phyloP scores from a whole-genome alignment of 2,888 invertebrate genomes.

The Leucophora obtusa region DNA sequence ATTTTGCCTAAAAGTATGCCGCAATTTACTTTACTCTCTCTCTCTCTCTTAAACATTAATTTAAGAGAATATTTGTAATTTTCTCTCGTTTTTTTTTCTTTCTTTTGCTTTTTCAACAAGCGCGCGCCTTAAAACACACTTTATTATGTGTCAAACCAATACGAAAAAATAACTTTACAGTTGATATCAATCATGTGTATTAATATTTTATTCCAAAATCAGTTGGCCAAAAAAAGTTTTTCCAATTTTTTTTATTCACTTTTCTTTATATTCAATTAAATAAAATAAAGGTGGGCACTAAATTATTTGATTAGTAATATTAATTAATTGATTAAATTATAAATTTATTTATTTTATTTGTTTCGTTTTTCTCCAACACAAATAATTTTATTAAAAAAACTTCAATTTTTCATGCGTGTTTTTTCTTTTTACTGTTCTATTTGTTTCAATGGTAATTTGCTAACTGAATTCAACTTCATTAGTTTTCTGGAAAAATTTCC shows the following conservation, averaged over 20 bases:
- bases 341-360: not conserved
- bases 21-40: not conserved
- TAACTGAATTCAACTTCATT: conserved; percentile 75
- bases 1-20: conserved; percentile 27
- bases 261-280: conserved; percentile 6
- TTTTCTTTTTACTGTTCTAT: conserved; percentile 69
- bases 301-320: not conserved
- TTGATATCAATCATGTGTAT: conserved; percentile 35
- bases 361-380: conserved; percentile 25
- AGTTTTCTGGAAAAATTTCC: conserved; percentile 62
- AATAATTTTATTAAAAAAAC: conserved; percentile 12
- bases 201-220: not conserved
- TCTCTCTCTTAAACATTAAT: not conserved
- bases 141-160: conserved; percentile 27
- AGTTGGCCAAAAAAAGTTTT: conserved; percentile 1
- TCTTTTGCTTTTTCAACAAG: conserved; percentile 13
- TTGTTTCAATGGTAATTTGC: conserved; percentile 74
- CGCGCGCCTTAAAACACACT: conserved; percentile 49
- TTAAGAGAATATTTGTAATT: not conserved
- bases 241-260: not conserved
- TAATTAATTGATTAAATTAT: not conserved
- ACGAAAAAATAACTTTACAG: conserved; percentile 23
- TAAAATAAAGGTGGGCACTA: conserved; percentile 31
- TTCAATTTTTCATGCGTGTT: conserved; percentile 64
- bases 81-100: not conserved